These are phyloP conservation scores for Reticulitermes speratus DNA, from an alignment of 1,140 invertebrate genomes.

Conservation along the genomic window DNA sequence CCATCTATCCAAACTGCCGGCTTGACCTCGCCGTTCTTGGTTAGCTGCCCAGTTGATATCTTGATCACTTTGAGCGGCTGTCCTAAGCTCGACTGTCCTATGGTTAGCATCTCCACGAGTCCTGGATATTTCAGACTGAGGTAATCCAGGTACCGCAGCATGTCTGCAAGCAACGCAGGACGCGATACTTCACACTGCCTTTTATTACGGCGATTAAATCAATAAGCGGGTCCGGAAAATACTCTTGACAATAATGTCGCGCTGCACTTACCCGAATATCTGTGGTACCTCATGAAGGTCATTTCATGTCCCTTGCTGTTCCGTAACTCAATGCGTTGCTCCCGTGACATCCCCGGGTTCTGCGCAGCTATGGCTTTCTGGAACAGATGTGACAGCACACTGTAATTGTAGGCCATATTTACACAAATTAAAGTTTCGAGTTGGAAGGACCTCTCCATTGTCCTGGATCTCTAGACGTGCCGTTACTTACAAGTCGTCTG, in stretches of 20 bases:
- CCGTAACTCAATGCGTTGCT: constrained; percentile 57
- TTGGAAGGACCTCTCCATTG: no score
- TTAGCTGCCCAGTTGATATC: constrained; percentile 48
- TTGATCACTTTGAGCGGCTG: constrained; percentile 54
- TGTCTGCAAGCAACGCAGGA: constrained; percentile 35
- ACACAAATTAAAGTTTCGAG: no score
- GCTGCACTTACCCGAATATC: constrained; percentile 22
- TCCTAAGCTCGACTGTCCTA: constrained; percentile 44
- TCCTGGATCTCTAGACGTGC: no score
- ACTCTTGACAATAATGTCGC: no score
- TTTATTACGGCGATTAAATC: no score
- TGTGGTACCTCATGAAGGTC: constrained; percentile 44
- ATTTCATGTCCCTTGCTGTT: constrained; percentile 41
- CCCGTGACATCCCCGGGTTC: constrained; percentile 57
- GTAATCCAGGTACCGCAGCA: constrained; percentile 41
- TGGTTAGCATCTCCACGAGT: constrained; percentile 39
- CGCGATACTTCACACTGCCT: no score
- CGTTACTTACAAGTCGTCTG: no score
- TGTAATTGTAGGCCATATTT: no score
- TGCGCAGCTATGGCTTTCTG: constrained; percentile 66
- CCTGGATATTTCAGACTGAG: constrained; percentile 39
- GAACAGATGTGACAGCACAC: constrained; percentile 29
- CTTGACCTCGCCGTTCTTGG: constrained; percentile 46
- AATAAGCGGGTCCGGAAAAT: no score
- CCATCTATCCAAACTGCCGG: constrained; percentile 62